These are phyloP conservation scores for Puntigrus tetrazona DNA, from an alignment of 2,113 vertebrate species.

Conservation along the genomic window DNA sequence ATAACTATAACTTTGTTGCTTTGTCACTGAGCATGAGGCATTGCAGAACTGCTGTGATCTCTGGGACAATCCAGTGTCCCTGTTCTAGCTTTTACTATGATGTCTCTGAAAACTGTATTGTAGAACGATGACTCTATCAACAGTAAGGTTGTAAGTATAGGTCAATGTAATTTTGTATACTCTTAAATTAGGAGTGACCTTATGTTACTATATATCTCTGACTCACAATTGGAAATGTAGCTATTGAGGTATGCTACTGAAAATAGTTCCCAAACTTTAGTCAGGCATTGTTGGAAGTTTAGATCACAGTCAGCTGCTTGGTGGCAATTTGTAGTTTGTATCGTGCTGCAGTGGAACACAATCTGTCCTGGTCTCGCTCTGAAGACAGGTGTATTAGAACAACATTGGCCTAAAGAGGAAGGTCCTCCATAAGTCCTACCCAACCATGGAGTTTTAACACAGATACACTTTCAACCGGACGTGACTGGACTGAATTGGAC, in stretches of 20 bases:
- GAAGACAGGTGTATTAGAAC: not conserved
- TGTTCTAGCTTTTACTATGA: not conserved
- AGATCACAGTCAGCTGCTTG: not conserved
- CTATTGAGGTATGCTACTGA: not conserved
- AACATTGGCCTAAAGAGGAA: not conserved
- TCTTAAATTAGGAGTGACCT: not conserved
- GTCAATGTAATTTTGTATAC: not conserved
- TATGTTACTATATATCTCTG: not conserved
- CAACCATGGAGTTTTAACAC: not conserved
- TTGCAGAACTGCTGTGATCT: not conserved
- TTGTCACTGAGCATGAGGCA: not conserved
- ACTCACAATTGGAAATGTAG: not conserved
- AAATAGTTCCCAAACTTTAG: not conserved
- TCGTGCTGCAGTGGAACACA: not conserved
- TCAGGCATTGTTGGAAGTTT: constrained; percentile 7
- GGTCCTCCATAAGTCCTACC: not conserved
- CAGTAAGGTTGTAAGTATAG: not conserved
- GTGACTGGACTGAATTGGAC: not conserved
- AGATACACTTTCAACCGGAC: not conserved
- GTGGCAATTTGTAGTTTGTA: not conserved
- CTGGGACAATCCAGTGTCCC: not conserved
- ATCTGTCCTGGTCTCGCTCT: constrained; percentile 17
- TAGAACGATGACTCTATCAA: not conserved
- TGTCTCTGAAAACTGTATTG: not conserved
- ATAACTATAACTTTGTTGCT: constrained; percentile 8